A percentile compares a stretch with the other conserved stretches of the same genome.
Conservation (phyloP, 1,140 invertebrate species). For the Cherax quadricarinatus region DNA sequence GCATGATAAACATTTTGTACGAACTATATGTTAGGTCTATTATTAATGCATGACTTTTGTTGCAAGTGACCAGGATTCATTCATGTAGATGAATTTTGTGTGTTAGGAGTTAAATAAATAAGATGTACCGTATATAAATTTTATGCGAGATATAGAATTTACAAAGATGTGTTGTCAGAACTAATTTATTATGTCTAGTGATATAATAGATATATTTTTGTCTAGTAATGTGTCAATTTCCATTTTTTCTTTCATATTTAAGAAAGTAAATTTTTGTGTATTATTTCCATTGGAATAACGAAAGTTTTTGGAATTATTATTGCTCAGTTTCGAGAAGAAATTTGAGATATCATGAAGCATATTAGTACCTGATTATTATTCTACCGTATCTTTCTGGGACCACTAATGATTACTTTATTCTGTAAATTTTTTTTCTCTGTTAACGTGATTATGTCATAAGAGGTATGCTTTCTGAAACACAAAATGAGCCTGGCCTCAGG, state of each 20-base stretch:
- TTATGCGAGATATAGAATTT: not conserved
- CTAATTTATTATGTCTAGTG: not conserved
- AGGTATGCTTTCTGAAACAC: no score
- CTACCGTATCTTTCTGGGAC: not conserved
- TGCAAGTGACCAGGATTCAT: not conserved
- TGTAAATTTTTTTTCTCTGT: not conserved
- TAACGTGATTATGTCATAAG: no score
- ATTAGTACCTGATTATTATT: not conserved
- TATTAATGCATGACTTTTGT: not conserved
- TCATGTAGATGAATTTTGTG: not conserved
- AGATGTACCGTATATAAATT: not conserved
- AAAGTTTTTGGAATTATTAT: not conserved
- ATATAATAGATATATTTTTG: no score
- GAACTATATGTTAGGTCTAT: not conserved
- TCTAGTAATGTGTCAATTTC: no score
- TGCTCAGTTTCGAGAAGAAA: not conserved
- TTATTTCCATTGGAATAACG: no score
- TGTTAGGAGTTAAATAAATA: not conserved
- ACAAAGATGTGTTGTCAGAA: not conserved
- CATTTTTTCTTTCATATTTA: no score
- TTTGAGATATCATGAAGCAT: not conserved
- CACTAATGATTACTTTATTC: not conserved
- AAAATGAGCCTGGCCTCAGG: no score
- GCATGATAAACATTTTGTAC: constrained; percentile 1
- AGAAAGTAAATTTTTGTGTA: no score